Conservation (phyloP, 2,113 vertebrate genomes). For the Sturnus vulgaris region DNA sequence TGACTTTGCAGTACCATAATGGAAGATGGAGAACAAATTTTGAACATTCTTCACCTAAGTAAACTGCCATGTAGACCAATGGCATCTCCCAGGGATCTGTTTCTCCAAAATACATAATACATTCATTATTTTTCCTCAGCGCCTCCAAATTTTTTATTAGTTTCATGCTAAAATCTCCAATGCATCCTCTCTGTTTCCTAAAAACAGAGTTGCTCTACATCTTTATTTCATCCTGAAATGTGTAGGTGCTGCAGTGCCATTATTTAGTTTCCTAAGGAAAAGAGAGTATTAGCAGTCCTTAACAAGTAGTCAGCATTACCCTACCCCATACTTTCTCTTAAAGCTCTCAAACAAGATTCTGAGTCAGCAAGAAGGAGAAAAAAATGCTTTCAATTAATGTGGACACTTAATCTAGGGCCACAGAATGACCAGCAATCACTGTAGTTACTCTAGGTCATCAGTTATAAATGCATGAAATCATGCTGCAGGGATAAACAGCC, state of each 20-base stretch:
- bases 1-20: background rate
- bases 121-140: background rate
- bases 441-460: background rate
- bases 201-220: background rate
- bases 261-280: background rate
- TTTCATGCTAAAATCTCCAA: background rate
- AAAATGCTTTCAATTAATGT: background rate
- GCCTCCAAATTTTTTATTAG: background rate
- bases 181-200: background rate
- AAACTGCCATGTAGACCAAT: background rate
- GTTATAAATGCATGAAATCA: background rate
- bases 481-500: background rate
- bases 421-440: background rate
- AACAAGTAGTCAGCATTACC: background rate
- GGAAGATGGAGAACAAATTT: fast-evolving
- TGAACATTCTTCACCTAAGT: background rate
- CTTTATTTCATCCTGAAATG: background rate
- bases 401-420: background rate
- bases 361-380: background rate
- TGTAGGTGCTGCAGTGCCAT: background rate
- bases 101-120: background rate
- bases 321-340: background rate
- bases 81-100: background rate
- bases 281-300: background rate
- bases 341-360: background rate